These are phyloP conservation scores for Alosa alosa DNA, from an alignment of 2,113 vertebrate species.

Conservation along the genomic window DNA sequence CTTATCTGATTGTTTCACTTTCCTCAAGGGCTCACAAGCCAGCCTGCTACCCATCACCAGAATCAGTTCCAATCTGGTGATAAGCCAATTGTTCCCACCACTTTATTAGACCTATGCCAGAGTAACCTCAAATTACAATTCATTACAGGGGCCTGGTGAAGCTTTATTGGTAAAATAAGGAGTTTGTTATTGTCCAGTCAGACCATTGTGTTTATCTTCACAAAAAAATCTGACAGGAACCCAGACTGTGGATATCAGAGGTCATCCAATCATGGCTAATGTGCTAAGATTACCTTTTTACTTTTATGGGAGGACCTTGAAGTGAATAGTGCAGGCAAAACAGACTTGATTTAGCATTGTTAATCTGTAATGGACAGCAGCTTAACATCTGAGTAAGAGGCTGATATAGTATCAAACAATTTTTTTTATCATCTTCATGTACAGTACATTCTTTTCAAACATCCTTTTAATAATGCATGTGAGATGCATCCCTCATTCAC, in stretches of 20 bases:
- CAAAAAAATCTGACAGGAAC: background rate
- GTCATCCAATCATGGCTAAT: background rate
- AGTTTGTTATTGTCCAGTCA: background rate
- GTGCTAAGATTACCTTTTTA: background rate
- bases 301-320: background rate
- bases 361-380: background rate
- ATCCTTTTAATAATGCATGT: background rate
- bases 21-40: background rate
- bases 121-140: background rate
- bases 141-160: background rate
- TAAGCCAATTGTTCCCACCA: background rate
- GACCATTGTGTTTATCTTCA: background rate
- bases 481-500: background rate
- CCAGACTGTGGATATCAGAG: background rate
- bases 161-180: background rate
- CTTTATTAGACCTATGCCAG: background rate
- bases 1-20: conserved; percentile 44
- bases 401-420: background rate
- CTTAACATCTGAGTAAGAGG: background rate
- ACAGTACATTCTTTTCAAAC: background rate
- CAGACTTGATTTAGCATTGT: background rate
- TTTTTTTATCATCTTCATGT: background rate
- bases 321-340: background rate
- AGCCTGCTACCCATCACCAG: background rate
- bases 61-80: background rate